Evolutionary conservation across 2,797 vertebrate species (phyloP).

Genomic region (Bryconaethiops microstoma): DNA sequence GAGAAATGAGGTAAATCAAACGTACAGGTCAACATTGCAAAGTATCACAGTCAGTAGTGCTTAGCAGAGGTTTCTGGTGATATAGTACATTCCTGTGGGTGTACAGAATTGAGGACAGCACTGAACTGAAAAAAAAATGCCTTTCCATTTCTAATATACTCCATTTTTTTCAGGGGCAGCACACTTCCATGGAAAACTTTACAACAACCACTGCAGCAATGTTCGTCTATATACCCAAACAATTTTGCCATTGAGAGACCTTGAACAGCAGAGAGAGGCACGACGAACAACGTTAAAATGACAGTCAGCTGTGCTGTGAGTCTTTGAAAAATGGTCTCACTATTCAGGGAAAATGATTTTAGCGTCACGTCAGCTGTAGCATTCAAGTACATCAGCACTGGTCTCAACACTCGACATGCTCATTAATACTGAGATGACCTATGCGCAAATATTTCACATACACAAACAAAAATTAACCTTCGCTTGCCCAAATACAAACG

Average conservation of each 20-base stretch:
- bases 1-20: neutral
- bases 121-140: neutral
- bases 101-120: neutral
- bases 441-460: neutral
- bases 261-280: conserved; percentile 8
- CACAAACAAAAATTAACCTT: neutral
- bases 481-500: neutral
- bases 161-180: neutral
- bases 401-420: neutral
- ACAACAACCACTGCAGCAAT: neutral
- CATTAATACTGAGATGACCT: neutral
- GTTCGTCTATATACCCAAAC: conserved; percentile 4
- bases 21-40: neutral
- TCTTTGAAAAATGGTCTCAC: neutral
- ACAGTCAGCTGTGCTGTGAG: neutral
- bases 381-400: neutral
- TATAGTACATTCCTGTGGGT: neutral
- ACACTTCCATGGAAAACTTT: conserved; percentile 2
- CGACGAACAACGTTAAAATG: neutral
- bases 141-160: neutral
- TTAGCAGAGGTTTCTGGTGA: neutral
- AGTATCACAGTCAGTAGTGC: neutral
- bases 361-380: neutral
- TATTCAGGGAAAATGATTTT: neutral
- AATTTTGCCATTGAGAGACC: neutral